A percentile compares a stretch with the other conserved stretches of the same genome.
These are phyloP conservation scores for Corythoichthys haematopterus DNA, from an alignment of 2,113 vertebrate genomes.

Conservation along the genomic window DNA sequence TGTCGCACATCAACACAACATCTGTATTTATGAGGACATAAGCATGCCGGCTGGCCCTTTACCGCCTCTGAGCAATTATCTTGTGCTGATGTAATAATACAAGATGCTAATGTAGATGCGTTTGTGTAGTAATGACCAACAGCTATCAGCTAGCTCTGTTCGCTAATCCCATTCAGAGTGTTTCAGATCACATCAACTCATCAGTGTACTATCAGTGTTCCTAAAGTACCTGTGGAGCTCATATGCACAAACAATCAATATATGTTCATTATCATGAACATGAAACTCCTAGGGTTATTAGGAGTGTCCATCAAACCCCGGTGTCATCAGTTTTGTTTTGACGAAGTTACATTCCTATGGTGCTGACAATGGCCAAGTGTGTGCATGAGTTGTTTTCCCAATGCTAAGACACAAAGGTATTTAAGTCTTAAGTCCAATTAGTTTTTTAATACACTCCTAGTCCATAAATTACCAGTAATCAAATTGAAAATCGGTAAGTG, in stretches of 20 bases:
- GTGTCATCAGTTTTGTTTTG: background rate
- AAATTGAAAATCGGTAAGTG: no score
- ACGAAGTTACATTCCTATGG: background rate
- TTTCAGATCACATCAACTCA: conserved; percentile 2
- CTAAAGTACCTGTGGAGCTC: background rate
- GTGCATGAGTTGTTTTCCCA: background rate
- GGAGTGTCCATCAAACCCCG: background rate
- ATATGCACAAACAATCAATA: background rate
- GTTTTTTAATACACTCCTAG: no score
- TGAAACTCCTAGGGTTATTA: background rate
- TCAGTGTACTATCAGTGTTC: background rate
- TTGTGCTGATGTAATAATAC: conserved; percentile 46
- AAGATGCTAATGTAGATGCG: conserved; percentile 62
- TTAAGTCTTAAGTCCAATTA: background rate
- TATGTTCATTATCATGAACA: conserved; percentile 1
- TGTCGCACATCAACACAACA: conserved; percentile 74
- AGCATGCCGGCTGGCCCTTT: conserved; percentile 65
- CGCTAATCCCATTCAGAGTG: conserved; percentile 1
- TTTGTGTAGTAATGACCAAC: conserved; percentile 30
- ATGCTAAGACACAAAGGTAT: background rate
- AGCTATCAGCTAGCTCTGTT: background rate
- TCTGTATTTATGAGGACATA: conserved; percentile 81
- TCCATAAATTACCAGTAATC: no score
- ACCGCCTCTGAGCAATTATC: conserved; percentile 68
- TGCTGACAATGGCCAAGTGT: background rate